Conservation (phyloP, 2,888 invertebrate genomes). For the Meganola albula region DNA sequence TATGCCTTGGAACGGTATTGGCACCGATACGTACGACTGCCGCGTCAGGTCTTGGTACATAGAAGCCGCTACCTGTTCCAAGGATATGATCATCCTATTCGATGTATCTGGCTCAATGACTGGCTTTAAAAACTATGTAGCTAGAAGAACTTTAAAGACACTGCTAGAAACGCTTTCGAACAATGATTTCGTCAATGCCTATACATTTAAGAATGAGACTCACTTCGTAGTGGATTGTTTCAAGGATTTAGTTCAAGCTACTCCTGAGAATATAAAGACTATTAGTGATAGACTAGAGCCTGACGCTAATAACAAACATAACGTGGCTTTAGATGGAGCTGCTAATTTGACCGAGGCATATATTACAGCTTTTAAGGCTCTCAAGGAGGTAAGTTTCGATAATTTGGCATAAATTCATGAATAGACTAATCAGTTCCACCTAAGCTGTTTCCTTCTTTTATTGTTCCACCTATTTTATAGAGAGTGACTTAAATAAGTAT, state of each 20-base stretch:
- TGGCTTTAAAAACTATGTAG: constrained; percentile 86
- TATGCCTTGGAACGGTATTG: constrained; percentile 79
- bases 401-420: not conserved
- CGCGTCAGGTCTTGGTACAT: constrained; percentile 97
- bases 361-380: constrained; percentile 87
- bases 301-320: constrained; percentile 48
- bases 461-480: constrained; percentile 31
- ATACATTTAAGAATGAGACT: constrained; percentile 86
- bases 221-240: constrained; percentile 91
- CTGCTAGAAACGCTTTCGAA: constrained; percentile 97
- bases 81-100: constrained; percentile 96
- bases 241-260: constrained; percentile 90
- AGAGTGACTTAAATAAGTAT: no score
- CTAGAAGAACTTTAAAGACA: constrained; percentile 90
- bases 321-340: constrained; percentile 84
- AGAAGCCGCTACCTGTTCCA: constrained; percentile 97
- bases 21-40: constrained; percentile 91
- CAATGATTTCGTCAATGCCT: constrained; percentile 97
- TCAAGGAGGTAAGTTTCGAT: constrained; percentile 80
- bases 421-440: not conserved
- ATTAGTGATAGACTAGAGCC: constrained; percentile 83
- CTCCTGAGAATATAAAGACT: constrained; percentile 87
- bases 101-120: constrained; percentile 99
- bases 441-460: not conserved
- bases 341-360: constrained; percentile 92